A percentile compares a stretch with the other conserved stretches of the same genome.
Evolutionary conservation across 2,113 vertebrate genomes (phyloP).

Genomic region (Gallinago paraguaiae): DNA sequence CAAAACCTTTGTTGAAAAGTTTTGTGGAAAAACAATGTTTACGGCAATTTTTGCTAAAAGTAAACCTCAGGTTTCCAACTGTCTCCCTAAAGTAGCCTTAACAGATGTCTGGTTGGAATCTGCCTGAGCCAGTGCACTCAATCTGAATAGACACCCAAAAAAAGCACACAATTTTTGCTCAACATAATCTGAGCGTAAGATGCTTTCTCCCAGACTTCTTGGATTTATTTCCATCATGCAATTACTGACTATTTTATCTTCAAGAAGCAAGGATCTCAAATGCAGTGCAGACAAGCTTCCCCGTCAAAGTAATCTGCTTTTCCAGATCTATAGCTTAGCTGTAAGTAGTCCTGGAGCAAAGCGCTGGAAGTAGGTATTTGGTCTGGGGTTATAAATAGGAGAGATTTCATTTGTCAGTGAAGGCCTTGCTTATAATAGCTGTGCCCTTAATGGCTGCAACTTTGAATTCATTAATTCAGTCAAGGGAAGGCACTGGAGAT

Average conservation of each 20-base stretch:
- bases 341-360: neutral
- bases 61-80: neutral
- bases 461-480: neutral
- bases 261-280: neutral
- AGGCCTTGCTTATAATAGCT: neutral
- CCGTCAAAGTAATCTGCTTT: neutral
- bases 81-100: neutral
- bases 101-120: constrained; percentile 10
- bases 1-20: neutral
- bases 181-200: neutral
- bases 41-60: neutral
- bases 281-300: neutral
- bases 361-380: neutral
- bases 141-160: neutral
- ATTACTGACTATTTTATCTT: neutral
- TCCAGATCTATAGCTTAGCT: neutral
- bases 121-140: neutral
- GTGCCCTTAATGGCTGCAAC: neutral
- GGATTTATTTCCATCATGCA: neutral
- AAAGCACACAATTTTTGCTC: neutral
- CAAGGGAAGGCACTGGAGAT: neutral
- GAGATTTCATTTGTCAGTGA: neutral
- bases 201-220: neutral
- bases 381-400: neutral
- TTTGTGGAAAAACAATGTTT: neutral